A percentile compares a stretch with the other conserved stretches of the same genome.
phyloP scores from a whole-genome alignment of 1,140 invertebrate genomes.

The Macrobrachium rosenbergii region DNA sequence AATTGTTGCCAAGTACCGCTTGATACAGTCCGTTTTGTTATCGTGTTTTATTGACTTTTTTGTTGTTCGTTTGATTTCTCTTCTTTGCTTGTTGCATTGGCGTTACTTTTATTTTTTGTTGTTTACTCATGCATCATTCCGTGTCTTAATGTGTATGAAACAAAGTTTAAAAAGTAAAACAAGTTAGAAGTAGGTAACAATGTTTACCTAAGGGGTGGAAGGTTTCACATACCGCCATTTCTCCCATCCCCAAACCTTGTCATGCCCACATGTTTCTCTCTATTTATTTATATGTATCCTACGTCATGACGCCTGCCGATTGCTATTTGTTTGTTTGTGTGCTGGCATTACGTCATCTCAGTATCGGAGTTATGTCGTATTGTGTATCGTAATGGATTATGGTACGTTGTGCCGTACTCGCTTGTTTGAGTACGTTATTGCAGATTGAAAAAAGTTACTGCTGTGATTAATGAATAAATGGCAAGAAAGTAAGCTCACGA shows the following conservation, averaged over 20 bases:
- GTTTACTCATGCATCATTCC: too few species aligned
- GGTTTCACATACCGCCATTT: constrained; percentile 42
- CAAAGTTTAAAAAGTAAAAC: too few species aligned
- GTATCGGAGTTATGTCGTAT: too few species aligned
- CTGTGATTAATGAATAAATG: too few species aligned
- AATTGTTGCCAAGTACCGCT: constrained; percentile 44
- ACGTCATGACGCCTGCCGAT: constrained; percentile 39
- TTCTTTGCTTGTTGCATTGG: background rate
- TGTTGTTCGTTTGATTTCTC: background rate
- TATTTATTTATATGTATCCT: constrained; percentile 48
- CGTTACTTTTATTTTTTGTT: background rate
- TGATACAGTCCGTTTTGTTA: background rate
- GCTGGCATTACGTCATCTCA: constrained; percentile 17
- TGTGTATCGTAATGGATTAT: too few species aligned
- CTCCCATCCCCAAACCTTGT: constrained; percentile 16
- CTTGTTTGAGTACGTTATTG: too few species aligned
- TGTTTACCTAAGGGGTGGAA: constrained; percentile 43
- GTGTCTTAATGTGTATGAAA: too few species aligned
- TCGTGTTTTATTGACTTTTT: constrained; percentile 26
- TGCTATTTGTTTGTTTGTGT: constrained; percentile 47
- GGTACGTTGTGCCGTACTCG: too few species aligned
- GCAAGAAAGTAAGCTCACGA: too few species aligned
- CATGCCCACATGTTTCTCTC: constrained; percentile 48
- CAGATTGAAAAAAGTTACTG: too few species aligned
- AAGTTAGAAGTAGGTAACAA: too few species aligned